Base-by-base conservation (phyloP, 2,888 invertebrate species). In the Diarsia rubi region DNA sequence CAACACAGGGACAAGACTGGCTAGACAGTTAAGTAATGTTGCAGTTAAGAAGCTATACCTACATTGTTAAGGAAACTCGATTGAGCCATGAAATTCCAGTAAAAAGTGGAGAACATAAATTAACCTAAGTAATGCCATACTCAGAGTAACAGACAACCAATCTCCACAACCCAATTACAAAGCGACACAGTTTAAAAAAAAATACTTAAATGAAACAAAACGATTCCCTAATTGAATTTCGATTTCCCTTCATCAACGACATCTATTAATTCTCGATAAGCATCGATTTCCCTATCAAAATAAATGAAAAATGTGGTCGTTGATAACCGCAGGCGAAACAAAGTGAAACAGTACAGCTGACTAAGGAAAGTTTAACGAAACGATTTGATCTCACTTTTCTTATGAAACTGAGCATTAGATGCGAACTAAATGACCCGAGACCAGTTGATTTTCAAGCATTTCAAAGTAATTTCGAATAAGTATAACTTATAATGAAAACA, bases 321-420 rank as follows among this genome's bases (percentile, higher is more conserved):
- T 52, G 59, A 49, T 59, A 76, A 87, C 87, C 86, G 77, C 88
- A 85, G 70, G 71, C 47, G 60, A 66, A 60, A 31, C 49, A 69
- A 83, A 80, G 81, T 83, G 84, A 87, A 85, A 88, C 84, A 86
- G 72, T 69, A 64, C 75, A 79, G 54, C 69, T 75, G 79, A 37
- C 73, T 65, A 74, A 84, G 84, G 90, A 90, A 90, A 90, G 90
- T 90, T 82, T 87, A 74, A 88, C 87, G 78, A 87, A 88, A 82
- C 82, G 74, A 89, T 88, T 85, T 82, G 77, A 78, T 90, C 87
- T 90, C 89, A 86, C 88, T 90, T 89, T 90, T 87, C 88, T 88
- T 86, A 88, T 87, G 87, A 89, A 91, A 92, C 87, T 78, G 75
- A 72, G 75, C 71, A 86, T 82, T 77, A 71, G 73, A 69, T 14